Evolutionary conservation across 2,888 invertebrate genomes (phyloP).

Genomic region (Drosophila hawaiiensis): DNA sequence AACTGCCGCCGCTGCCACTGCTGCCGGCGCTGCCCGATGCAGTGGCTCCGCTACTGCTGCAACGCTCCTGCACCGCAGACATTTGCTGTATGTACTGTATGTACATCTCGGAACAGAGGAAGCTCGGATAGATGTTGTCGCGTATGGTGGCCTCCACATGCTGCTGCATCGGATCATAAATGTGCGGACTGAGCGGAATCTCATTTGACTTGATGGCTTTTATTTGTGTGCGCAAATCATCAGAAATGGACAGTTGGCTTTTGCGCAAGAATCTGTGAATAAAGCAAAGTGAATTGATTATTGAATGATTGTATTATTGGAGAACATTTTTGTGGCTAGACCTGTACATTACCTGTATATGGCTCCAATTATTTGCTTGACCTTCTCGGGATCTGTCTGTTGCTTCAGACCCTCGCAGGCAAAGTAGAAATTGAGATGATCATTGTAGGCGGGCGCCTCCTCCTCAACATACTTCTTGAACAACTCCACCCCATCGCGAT

Average conservation of each 20-base stretch:
- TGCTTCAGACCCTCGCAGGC: conserved; percentile 95
- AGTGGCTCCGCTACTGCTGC: conserved; percentile 81
- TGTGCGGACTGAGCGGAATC: conserved; percentile 89
- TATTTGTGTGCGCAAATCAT: conserved; percentile 92
- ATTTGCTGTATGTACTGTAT: conserved; percentile 92
- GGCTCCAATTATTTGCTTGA: conserved; percentile 91
- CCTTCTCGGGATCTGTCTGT: conserved; percentile 90
- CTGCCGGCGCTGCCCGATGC: conserved; percentile 75
- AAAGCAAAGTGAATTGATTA: conserved; percentile 25
- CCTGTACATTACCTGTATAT: conserved; percentile 89
- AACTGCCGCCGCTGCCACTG: conserved; percentile 75
- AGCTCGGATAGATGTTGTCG: conserved; percentile 95
- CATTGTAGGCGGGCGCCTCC: conserved; percentile 91
- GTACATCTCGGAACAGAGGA: conserved; percentile 96
- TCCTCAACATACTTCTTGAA: conserved; percentile 93
- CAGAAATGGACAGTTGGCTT: conserved; percentile 92
- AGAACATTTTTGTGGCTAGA: not conserved
- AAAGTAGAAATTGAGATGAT: conserved; percentile 96
- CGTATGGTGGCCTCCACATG: conserved; percentile 93
- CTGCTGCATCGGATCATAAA: conserved; percentile 94
- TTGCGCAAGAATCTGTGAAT: conserved; percentile 90
- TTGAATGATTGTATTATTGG: not conserved
- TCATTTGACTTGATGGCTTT: conserved; percentile 90
- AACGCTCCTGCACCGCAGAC: conserved; percentile 86
- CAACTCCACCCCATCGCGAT: conserved; percentile 94